These are phyloP conservation scores for Barbus barbus DNA, from an alignment of 2,113 vertebrate genomes.

Conservation along the genomic window DNA sequence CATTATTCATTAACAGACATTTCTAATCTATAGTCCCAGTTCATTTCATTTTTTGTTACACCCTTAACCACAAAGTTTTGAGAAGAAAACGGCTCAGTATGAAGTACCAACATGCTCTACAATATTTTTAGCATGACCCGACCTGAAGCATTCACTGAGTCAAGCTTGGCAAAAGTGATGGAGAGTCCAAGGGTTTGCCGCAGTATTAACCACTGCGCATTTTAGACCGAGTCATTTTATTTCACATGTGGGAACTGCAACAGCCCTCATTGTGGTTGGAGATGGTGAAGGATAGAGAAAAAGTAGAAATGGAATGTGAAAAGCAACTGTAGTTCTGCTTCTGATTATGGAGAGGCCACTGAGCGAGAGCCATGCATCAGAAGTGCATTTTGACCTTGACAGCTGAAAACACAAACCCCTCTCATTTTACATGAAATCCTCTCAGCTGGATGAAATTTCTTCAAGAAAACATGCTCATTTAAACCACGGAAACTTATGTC, in stretches of 20 bases:
- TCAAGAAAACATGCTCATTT: constrained; percentile 20
- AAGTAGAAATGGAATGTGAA: not conserved
- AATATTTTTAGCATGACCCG: not conserved
- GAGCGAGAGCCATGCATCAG: constrained; percentile 25
- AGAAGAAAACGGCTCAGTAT: not conserved
- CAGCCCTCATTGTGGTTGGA: too few relatives aligned
- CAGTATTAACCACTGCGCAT: not conserved
- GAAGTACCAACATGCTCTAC: not conserved
- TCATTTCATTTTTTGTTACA: not conserved
- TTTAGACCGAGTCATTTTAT: not conserved
- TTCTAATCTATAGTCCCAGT: not conserved
- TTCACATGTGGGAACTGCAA: not conserved
- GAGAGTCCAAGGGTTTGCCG: not conserved
- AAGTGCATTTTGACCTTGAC: constrained; percentile 29
- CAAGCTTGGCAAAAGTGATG: not conserved
- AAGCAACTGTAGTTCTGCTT: constrained; percentile 34
- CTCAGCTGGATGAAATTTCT: not conserved
- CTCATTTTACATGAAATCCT: constrained; percentile 9
- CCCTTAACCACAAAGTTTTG: not conserved
- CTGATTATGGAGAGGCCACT: constrained; percentile 44
- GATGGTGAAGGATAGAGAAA: not conserved
- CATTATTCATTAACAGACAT: not conserved
- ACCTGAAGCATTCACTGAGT: not conserved
- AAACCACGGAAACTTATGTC: constrained; percentile 36
- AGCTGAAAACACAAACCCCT: constrained; percentile 19